These are phyloP conservation scores for Hylaea fasciaria DNA, from an alignment of 2,888 invertebrate genomes.

Conservation along the genomic window DNA sequence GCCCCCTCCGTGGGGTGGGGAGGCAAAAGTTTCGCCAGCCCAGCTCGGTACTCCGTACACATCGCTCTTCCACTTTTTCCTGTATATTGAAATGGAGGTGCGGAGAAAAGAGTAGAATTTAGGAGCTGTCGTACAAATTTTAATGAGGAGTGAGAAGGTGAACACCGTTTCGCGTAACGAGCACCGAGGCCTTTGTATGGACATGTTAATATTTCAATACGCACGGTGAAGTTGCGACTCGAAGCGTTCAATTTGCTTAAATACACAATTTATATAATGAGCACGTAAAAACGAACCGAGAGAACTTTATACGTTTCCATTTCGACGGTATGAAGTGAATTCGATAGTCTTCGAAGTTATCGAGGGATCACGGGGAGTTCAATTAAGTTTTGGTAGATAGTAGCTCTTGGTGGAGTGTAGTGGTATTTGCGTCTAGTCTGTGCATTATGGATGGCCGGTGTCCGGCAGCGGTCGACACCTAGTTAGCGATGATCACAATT, in stretches of 20 bases:
- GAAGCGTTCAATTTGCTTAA: conserved; percentile 40
- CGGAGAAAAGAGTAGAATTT: conserved; percentile 85
- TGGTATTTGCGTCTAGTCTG: conserved; percentile 15
- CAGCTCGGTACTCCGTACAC: conserved; percentile 80
- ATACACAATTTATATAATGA: conserved; percentile 45
- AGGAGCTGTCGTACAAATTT: conserved; percentile 84
- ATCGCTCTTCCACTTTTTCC: conserved; percentile 85
- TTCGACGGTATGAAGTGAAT: not conserved
- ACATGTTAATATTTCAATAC: conserved; percentile 62
- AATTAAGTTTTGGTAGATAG: conserved; percentile 29
- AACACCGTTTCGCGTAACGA: conserved; percentile 66
- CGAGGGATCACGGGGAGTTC: conserved; percentile 10
- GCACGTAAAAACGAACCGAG: conserved; percentile 7
- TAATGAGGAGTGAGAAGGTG: conserved; percentile 82
- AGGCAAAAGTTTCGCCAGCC: conserved; percentile 82
- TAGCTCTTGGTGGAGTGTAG: conserved; percentile 12
- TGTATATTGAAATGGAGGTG: conserved; percentile 85
- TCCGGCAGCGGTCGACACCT: conserved; percentile 63
- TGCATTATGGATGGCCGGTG: conserved; percentile 64
- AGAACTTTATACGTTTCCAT: not conserved
- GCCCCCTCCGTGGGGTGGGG: conserved; percentile 76
- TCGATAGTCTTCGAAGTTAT: conserved; percentile 9
- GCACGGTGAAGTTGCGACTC: conserved; percentile 47
- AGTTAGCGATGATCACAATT: conserved; percentile 76
- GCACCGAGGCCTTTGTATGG: conserved; percentile 61